phyloP scores from a whole-genome alignment of 2,113 vertebrate species.

The Chamaetylas fuelleborni region DNA sequence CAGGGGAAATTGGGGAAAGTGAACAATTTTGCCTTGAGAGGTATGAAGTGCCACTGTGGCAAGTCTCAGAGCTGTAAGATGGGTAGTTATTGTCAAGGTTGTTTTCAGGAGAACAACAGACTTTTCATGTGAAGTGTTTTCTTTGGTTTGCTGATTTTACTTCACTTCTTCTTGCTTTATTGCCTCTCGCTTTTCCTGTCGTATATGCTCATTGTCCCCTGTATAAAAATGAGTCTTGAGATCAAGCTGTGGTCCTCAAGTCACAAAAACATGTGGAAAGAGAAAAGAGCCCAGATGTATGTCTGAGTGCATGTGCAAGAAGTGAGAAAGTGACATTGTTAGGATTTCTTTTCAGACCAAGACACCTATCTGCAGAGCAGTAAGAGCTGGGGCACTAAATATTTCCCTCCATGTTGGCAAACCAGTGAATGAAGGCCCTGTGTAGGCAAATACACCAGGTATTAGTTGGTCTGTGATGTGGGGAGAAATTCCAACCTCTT shows the following conservation, averaged over 20 bases:
- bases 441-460: accelerated
- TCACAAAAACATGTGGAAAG: background rate
- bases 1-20: background rate
- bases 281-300: accelerated
- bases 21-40: background rate
- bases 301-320: background rate
- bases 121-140: background rate
- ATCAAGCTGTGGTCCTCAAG: background rate
- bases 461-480: background rate
- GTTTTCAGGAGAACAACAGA: background rate
- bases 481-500: background rate
- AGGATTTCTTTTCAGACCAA: background rate
- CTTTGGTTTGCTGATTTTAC: background rate
- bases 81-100: background rate
- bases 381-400: background rate
- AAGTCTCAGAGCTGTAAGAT: background rate
- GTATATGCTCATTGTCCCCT: background rate
- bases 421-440: background rate
- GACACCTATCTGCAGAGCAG: background rate
- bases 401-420: background rate
- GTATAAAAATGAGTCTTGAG: background rate
- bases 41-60: background rate
- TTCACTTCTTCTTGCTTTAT: background rate
- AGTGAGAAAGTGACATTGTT: background rate
- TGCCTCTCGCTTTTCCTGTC: background rate